Conservation (phyloP, 2,113 vertebrate species). For the Chlamydotis undulata region DNA sequence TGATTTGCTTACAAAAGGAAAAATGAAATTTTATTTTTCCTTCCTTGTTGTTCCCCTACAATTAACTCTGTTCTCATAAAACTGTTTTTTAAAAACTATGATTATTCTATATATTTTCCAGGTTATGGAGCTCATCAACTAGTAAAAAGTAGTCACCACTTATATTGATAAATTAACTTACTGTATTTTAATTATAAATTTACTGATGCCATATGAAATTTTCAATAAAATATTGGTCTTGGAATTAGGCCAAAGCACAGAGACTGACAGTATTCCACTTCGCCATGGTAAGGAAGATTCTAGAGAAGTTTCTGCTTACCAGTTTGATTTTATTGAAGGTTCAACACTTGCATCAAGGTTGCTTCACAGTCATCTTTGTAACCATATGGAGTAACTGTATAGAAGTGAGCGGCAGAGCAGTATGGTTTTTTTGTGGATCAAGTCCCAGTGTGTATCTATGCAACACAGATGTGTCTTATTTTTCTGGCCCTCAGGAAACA, state of each 20-base stretch:
- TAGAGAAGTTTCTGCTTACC: background rate
- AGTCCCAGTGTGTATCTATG: background rate
- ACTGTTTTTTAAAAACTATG: background rate
- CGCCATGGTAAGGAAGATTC: background rate
- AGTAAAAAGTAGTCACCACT: background rate
- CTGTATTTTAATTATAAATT: background rate
- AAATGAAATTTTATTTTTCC: background rate
- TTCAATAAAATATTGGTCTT: background rate
- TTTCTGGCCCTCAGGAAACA: background rate
- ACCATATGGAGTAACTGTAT: rapidly evolving
- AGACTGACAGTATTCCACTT: background rate
- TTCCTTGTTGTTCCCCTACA: background rate
- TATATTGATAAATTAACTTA: background rate
- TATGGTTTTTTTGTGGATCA: background rate
- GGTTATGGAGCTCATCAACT: background rate
- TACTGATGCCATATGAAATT: background rate
- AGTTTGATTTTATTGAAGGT: background rate
- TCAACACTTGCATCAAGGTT: background rate
- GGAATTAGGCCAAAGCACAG: background rate
- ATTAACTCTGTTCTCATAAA: background rate
- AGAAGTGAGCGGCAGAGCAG: background rate
- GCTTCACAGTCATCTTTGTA: background rate
- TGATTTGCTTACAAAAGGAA: background rate
- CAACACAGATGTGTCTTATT: background rate
- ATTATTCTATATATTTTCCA: background rate